Conservation (phyloP, 1,140 invertebrate genomes). For the Drosophila sturtevanti region DNA sequence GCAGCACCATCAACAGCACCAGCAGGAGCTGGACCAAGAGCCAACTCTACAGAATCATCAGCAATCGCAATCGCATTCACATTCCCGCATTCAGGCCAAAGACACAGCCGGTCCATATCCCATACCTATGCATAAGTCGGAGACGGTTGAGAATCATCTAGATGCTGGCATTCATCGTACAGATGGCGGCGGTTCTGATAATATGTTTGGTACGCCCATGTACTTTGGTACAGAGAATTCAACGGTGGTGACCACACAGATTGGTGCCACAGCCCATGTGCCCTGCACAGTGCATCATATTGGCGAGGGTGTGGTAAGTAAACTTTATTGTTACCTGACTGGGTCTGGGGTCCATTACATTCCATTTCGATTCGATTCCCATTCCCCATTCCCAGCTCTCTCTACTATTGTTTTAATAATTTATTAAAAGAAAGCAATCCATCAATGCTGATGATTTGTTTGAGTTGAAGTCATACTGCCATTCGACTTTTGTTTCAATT, state of each 20-base stretch:
- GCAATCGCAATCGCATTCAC: constrained; percentile 46
- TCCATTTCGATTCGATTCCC: not conserved
- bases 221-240: constrained; percentile 92
- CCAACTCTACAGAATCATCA: constrained; percentile 25
- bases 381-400: not conserved
- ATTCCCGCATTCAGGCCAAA: constrained; percentile 72
- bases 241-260: constrained; percentile 90
- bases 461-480: constrained; percentile 26
- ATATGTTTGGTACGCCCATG: constrained; percentile 83
- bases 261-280: constrained; percentile 90
- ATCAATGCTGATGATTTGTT: constrained; percentile 60
- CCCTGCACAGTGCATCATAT: constrained; percentile 92
- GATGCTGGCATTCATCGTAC: constrained; percentile 31
- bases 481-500: constrained; percentile 37
- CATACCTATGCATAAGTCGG: constrained; percentile 56
- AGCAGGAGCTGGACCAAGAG: constrained; percentile 26
- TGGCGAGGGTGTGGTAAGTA: constrained; percentile 92
- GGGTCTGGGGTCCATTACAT: not conserved
- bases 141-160: constrained; percentile 66
- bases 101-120: constrained; percentile 72
- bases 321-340: constrained; percentile 15
- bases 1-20: constrained; percentile 45
- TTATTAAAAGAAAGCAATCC: constrained; percentile 67
- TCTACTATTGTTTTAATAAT: constrained; percentile 62
- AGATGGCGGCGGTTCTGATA: constrained; percentile 64